phyloP scores from a whole-genome alignment of 2,797 vertebrate genomes.

The Antennarius maculatus region DNA sequence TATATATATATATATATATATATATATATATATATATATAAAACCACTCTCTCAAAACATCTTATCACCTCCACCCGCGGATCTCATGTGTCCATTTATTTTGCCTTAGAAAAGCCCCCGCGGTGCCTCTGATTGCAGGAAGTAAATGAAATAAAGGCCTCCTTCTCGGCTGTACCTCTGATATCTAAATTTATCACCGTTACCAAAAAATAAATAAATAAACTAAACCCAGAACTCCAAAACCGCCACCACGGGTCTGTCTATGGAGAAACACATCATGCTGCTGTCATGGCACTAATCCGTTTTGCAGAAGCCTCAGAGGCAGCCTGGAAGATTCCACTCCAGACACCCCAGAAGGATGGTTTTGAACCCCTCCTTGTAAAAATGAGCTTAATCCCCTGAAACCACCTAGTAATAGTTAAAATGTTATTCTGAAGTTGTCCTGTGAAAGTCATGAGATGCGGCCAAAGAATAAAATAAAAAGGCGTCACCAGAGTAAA shows the following conservation, averaged over 20 bases:
- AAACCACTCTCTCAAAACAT: conserved; percentile 42
- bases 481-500: conserved; percentile 49
- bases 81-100: conserved; percentile 67
- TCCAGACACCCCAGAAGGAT: conserved; percentile 19
- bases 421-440: neutral
- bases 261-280: conserved; percentile 39
- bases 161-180: conserved; percentile 33
- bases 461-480: conserved; percentile 52
- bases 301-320: conserved; percentile 33
- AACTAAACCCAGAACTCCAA: conserved; percentile 32
- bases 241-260: conserved; percentile 34
- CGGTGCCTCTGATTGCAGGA: conserved; percentile 57
- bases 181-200: conserved; percentile 50
- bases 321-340: conserved; percentile 27
- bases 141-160: conserved; percentile 73
- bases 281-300: conserved; percentile 56
- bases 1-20: too few species aligned
- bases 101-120: conserved; percentile 57
- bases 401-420: conserved; percentile 12
- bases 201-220: conserved; percentile 7
- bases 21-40: neutral
- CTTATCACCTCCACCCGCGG: conserved; percentile 64
- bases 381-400: conserved; percentile 34
- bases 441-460: conserved; percentile 50
- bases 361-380: conserved; percentile 8